Percentiles rank a stretch among this genome's conserved stretches.
Evolutionary conservation across 2,888 invertebrate species (phyloP).

Genomic region (Amiota minor): DNA sequence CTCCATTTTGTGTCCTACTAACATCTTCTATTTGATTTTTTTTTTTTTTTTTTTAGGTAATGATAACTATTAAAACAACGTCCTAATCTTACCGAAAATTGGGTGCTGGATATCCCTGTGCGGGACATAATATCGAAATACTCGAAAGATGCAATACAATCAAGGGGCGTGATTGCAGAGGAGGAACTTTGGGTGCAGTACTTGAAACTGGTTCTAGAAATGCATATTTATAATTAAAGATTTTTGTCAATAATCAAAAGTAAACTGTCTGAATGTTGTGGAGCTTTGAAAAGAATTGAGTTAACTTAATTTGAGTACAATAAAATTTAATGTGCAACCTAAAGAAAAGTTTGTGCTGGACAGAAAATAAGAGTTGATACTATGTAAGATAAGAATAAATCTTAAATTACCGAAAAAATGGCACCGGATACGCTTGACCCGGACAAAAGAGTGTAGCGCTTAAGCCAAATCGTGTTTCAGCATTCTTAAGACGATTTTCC

Average conservation of each 20-base stretch:
- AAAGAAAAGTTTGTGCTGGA: conserved; percentile 77
- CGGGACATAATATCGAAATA: conserved; percentile 82
- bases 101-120: conserved; percentile 85
- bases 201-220: conserved; percentile 76
- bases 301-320: neutral
- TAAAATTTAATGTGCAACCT: conserved; percentile 71
- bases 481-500: conserved; percentile 78
- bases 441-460: conserved; percentile 81
- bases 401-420: conserved; percentile 78
- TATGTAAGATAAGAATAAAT: conserved; percentile 56
- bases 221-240: neutral
- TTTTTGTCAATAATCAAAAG: neutral
- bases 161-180: conserved; percentile 73
- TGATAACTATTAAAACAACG: too few relatives aligned
- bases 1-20: neutral
- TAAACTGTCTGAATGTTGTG: conserved; percentile 45
- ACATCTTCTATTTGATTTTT: neutral
- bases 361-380: conserved; percentile 74
- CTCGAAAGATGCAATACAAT: conserved; percentile 73
- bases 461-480: conserved; percentile 73
- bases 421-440: conserved; percentile 84
- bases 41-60: too few relatives aligned
- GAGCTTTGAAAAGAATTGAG: neutral
- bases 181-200: conserved; percentile 76
- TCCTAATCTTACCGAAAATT: conserved; percentile 78